Conservation (phyloP, 2,113 vertebrate genomes). For the Cebus imitator region DNA sequence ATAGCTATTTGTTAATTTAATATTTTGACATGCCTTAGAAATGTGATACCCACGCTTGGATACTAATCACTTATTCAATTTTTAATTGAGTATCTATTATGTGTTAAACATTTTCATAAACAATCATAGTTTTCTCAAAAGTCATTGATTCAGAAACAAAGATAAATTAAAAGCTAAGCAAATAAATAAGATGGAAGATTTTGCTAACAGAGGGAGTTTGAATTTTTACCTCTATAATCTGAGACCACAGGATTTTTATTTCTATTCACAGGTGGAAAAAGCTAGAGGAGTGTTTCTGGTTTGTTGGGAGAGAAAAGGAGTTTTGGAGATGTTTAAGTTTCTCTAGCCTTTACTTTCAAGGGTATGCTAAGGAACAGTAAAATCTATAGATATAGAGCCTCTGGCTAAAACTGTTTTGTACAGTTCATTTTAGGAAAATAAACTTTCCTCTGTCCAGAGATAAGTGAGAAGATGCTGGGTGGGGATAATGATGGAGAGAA, state of each 20-base stretch:
- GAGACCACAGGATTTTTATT: neutral
- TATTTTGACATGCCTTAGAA: neutral
- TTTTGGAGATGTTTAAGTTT: neutral
- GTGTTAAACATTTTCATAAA: neutral
- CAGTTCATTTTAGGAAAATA: conserved; percentile 39
- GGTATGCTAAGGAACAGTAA: neutral
- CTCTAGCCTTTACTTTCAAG: neutral
- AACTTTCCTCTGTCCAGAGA: neutral
- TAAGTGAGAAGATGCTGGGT: neutral
- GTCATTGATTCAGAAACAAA: neutral
- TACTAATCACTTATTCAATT: neutral
- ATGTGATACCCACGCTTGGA: neutral
- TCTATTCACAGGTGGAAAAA: neutral
- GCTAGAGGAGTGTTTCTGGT: neutral
- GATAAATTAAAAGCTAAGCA: neutral
- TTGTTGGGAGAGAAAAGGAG: neutral
- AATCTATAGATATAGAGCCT: neutral
- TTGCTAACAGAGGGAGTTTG: neutral
- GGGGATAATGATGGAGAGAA: neutral
- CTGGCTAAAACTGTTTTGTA: neutral
- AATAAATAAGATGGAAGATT: neutral
- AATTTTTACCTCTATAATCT: neutral
- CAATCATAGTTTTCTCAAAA: neutral
- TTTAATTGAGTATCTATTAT: neutral
- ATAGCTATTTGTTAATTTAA: neutral